Base-by-base conservation (phyloP, 1,140 invertebrate species). In the Zaprionus camerounensis region DNA sequence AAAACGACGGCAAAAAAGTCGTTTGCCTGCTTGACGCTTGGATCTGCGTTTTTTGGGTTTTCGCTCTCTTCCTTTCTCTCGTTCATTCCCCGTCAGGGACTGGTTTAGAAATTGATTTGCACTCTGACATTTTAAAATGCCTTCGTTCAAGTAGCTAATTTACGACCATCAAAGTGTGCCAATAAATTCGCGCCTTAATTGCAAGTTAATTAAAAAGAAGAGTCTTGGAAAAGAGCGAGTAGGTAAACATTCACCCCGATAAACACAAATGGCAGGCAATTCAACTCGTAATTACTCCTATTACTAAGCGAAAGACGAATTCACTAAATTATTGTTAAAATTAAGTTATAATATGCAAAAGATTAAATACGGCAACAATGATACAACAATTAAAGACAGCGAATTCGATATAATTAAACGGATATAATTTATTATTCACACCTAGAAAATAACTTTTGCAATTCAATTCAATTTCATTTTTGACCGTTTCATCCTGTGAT, bases 181-280 rank as follows among this genome's bases (percentile, higher is more conserved):
- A 68, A 83, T 87, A 87, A 87, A 87, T 87, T 88, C 71, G 15
- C 7, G n/a, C 71, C 72, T 87, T 87, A 87, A 88, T 87, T 84
- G 81, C 84, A 74, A 84, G 78, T 88, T 87, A 83, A 87, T 88
- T 87, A 87, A 87, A 88, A 81, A 64, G 58, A 88, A 88, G 74
- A 57, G 65, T 65, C 58, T 12, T 55, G 28, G 57, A 24, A 46
- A 17, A 57, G 38, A 56, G 17, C 56, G 49, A 38, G 28, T 28
- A 36, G 31, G 9, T 49, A n/a, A 15, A 41, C 44, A 17, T 46
- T 74, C 57, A 56, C 22, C 17, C 28, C 22, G 9, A 41, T 31
- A 55, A 17, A 26, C 24, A 53, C 24, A 46, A 57, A 63, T 49
- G 28, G 7, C 56, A 20, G 31, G 17, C 41, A 51, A 75, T 70